Base-by-base conservation (phyloP, 2,888 invertebrate species). In the Callosobruchus maculatus region DNA sequence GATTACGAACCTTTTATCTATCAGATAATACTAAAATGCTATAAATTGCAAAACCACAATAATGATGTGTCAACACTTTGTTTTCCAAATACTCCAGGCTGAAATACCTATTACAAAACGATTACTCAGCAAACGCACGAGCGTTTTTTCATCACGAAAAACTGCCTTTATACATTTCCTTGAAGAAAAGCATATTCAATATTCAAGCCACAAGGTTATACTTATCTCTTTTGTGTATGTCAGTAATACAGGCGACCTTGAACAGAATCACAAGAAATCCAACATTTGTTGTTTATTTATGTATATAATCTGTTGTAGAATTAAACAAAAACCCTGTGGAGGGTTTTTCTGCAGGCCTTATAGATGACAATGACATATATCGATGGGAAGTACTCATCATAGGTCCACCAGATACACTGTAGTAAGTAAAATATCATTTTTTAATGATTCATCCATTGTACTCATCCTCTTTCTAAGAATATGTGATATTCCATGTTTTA, bases 341-440 rank as follows among this genome's bases (percentile, higher is more conserved):
- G 92, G 99, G 99, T 84, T 99, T 99, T 92, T 99, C 99, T 89
- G 99, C 99, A 88, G 99, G 99, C 83, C 92, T 99, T 83, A 97
- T 98, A 88, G 98, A 99, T 90, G 99, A 99, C 91, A 96, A 97
- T 92, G 98, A 99, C 90, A 97, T 99, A 88, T 99, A 97, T 90
- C 93, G 96, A 91, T 99, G 99, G 99, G 98, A 99, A 92, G 98
- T 99, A 83, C 94, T 99, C 84, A 98, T 99, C 88, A 98, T 99
- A 89, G 99, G 99, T 84, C 99, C 99, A 87, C 97, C 98, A 87
- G 99, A 99, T 89, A 99, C 99, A 80, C 91, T 97, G 84, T 99
- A 97, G 98, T 98, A 91, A 94, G 97, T 93, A 49, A 49, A 49
- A 49, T 5, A 13, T 49, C 13, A 49, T 13, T 3, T 5, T 13